Evolutionary conservation across 92 coral and sea anemone species (phyloP).

Genomic region (Porites rus): DNA sequence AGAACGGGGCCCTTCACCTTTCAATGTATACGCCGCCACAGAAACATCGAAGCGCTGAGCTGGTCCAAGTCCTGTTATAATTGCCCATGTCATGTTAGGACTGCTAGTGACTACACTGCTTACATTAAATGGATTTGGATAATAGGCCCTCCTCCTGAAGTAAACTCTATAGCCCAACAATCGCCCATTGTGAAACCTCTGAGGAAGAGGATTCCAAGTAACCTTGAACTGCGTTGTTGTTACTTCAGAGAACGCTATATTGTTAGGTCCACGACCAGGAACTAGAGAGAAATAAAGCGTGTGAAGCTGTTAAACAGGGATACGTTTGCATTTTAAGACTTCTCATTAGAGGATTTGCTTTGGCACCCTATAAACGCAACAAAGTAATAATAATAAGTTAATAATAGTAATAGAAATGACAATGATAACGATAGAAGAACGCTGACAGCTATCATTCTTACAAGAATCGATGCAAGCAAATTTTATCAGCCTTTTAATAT

Average conservation of each 20-base stretch:
- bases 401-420: too few species aligned
- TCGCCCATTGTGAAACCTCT: not conserved
- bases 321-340: too few species aligned
- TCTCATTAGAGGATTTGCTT: too few species aligned
- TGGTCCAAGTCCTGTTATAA: conserved; percentile 1
- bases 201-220: not conserved
- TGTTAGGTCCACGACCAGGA: not conserved
- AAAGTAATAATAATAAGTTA: too few species aligned
- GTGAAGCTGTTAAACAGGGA: too few species aligned
- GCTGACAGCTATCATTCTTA: too few species aligned
- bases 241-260: not conserved
- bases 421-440: too few species aligned
- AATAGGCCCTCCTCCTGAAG: not conserved
- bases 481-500: too few species aligned
- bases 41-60: not conserved
- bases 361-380: too few species aligned
- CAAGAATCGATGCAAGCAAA: too few species aligned
- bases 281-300: not conserved
- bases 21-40: conserved; percentile 3
- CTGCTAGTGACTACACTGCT: not conserved
- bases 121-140: not conserved
- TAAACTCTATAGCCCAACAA: not conserved
- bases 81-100: not conserved
- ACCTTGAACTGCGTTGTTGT: not conserved
- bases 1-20: conserved; percentile 18